Evolutionary conservation across 2,797 vertebrate species (phyloP).

Genomic region (Sebastes minor): DNA sequence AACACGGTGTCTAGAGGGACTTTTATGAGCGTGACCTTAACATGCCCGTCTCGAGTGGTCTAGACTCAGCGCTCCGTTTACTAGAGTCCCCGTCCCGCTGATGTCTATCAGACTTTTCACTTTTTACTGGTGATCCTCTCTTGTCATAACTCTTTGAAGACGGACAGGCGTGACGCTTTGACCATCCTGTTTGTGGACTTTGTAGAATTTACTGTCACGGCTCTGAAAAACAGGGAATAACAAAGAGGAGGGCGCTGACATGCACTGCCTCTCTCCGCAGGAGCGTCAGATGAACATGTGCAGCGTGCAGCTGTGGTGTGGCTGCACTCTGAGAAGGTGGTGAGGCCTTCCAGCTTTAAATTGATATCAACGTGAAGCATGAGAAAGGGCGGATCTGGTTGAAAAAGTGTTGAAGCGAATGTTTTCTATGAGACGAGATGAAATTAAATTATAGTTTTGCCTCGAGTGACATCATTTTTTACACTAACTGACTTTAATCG

Average conservation of each 20-base stretch:
- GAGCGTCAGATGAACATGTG: slow-evolving; percentile 32
- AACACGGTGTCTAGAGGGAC: slow-evolving; percentile 33
- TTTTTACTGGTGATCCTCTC: slow-evolving; percentile 50
- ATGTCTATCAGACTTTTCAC: slow-evolving; percentile 52
- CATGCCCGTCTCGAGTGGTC: slow-evolving; percentile 69
- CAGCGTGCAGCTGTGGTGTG: slow-evolving; percentile 47
- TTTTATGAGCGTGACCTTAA: slow-evolving; percentile 76
- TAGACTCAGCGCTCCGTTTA: slow-evolving; percentile 64
- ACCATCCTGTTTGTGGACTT: slow-evolving; percentile 34
- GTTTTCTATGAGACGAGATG: neutral
- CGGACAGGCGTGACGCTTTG: slow-evolving; percentile 3
- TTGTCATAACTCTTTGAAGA: slow-evolving; percentile 63
- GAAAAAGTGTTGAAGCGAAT: neutral
- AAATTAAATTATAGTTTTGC: slow-evolving; percentile 6
- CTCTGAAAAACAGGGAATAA: slow-evolving; percentile 35
- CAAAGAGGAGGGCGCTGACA: slow-evolving; percentile 22
- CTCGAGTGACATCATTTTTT: slow-evolving; percentile 2
- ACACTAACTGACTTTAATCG: neutral
- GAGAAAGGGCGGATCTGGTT: neutral
- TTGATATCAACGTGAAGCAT: slow-evolving; percentile 1
- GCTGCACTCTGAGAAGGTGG: slow-evolving; percentile 32
- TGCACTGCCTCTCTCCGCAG: slow-evolving; percentile 26
- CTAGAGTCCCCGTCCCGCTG: slow-evolving; percentile 52
- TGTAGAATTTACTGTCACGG: slow-evolving; percentile 53
- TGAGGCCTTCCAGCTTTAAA: slow-evolving; percentile 24